Base-by-base conservation (phyloP, 2,113 vertebrate species). In the Chionomys nivalis region DNA sequence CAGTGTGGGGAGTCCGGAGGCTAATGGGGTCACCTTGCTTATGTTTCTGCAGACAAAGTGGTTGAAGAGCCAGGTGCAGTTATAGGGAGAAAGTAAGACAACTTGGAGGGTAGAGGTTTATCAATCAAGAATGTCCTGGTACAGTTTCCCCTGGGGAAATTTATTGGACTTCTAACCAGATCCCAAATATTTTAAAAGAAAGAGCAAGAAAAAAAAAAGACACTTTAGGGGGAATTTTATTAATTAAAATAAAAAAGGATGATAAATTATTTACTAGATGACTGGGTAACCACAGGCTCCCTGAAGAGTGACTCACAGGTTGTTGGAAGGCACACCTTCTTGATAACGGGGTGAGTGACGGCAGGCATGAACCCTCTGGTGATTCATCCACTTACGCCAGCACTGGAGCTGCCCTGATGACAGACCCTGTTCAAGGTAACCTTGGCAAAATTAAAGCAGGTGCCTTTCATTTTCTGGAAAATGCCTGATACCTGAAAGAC, bases 221-320 rank as follows among this genome's bases (percentile, higher is more conserved):
- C 58, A 21, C 19, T 58, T 58, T 58, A 58, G 58, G 58, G 58
- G 19, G 19, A 58, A 21, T 58, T 58, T 58, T 21, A 58, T 19
- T 58, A 2, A 58, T 21, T 58, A 58, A 21, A 58, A 58, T 58
- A 58, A 58, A 58, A 58, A 58, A 28, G 2, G 17, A 17, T 4
- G 21, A 13, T 81, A 42, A 91, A 73, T 91, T 73, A 82, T 91
- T 89, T 68, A 73, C 55, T 49, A 65, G 42, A 58, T 87, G 44
- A 73, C 44, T 47, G 73, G 26, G 17, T 78, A 87, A 78, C 10
- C 68, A 26, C 21, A 49, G n/a, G 24, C 23, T 72, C n/a, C 55
- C 63, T 78, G 49, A 52, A 86, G 17, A 77, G 36, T 96, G 87
- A 96, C 42, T 88, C 88, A 91, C 49, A 31, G 42, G 39, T 31